phyloP scores from a whole-genome alignment of 1,140 invertebrate species.

The Harpegnathos saltator region DNA sequence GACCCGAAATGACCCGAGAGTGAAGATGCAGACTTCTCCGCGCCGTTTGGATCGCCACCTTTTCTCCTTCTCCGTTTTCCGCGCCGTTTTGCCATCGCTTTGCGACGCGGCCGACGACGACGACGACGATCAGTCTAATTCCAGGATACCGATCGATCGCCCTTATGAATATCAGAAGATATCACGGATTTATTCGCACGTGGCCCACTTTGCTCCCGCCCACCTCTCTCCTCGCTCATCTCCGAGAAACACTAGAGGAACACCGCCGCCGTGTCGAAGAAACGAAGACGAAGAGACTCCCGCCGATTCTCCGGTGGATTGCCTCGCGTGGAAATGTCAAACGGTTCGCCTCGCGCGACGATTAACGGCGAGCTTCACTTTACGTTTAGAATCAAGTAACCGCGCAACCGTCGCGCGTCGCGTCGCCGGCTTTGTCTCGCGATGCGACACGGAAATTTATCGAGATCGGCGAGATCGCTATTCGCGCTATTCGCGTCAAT shows the following conservation, averaged over 20 bases:
- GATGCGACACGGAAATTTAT: too few relatives aligned
- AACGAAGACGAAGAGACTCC: background rate
- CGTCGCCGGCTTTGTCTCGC: too few relatives aligned
- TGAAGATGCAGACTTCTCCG: conserved; percentile 62
- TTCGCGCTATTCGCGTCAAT: too few relatives aligned
- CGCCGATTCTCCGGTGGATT: too few relatives aligned
- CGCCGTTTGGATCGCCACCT: conserved; percentile 49
- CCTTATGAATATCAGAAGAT: conserved; percentile 67
- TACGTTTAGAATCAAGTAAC: too few relatives aligned
- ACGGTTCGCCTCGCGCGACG: too few relatives aligned
- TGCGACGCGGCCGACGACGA: background rate
- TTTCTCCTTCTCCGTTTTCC: conserved; percentile 31
- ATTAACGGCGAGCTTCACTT: too few relatives aligned
- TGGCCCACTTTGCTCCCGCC: conserved; percentile 50
- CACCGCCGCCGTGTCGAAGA: background rate
- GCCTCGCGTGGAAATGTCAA: too few relatives aligned
- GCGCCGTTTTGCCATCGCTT: background rate
- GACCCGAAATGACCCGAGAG: conserved; percentile 73
- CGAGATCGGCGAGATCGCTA: too few relatives aligned
- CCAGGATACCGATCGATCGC: conserved; percentile 61
- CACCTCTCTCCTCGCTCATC: background rate
- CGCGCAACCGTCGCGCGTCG: too few relatives aligned
- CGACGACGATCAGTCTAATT: conserved; percentile 64
- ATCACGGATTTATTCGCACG: conserved; percentile 64
- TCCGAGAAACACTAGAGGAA: background rate